Conservation (phyloP, 2,888 invertebrate species). For the Ganaspis brasiliensis region DNA sequence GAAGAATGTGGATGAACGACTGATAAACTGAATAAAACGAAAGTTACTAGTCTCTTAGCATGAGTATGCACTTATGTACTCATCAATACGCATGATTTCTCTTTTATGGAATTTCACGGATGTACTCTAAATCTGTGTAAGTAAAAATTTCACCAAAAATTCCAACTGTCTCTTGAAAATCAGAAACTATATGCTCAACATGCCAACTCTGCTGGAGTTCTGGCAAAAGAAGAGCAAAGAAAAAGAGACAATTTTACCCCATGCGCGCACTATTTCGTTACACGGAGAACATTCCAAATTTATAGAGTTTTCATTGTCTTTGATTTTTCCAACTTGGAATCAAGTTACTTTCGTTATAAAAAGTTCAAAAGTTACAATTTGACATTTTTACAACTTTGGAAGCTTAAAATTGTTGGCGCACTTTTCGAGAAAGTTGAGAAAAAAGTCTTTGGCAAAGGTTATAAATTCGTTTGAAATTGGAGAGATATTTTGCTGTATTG, state of each 20-base stretch:
- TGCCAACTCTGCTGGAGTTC: slow-evolving; percentile 17
- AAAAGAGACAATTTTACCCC: not conserved
- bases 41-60: slow-evolving; percentile 44
- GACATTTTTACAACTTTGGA: not conserved
- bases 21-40: slow-evolving; percentile 33
- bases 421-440: not conserved
- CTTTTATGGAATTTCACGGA: slow-evolving; percentile 54
- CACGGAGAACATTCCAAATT: slow-evolving; percentile 27
- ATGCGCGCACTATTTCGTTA: slow-evolving; percentile 11
- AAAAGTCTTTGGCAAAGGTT: slow-evolving; percentile 6
- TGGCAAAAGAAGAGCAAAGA: not conserved
- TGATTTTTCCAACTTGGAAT: not conserved
- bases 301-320: not conserved
- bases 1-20: slow-evolving; percentile 32
- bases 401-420: not conserved
- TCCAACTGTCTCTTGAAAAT: slow-evolving; percentile 16
- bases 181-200: slow-evolving; percentile 16
- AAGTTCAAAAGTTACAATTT: not conserved
- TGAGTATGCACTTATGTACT: slow-evolving; percentile 38
- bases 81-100: slow-evolving; percentile 57
- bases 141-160: slow-evolving; percentile 5
- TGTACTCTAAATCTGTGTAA: slow-evolving; percentile 23
- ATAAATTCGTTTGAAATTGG: too few relatives aligned
- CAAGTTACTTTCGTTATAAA: slow-evolving; percentile 8
- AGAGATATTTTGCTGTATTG: too few relatives aligned